Evolutionary conservation across 2,888 invertebrate species (phyloP).

Genomic region (Sinohyriopsis cumingii): DNA sequence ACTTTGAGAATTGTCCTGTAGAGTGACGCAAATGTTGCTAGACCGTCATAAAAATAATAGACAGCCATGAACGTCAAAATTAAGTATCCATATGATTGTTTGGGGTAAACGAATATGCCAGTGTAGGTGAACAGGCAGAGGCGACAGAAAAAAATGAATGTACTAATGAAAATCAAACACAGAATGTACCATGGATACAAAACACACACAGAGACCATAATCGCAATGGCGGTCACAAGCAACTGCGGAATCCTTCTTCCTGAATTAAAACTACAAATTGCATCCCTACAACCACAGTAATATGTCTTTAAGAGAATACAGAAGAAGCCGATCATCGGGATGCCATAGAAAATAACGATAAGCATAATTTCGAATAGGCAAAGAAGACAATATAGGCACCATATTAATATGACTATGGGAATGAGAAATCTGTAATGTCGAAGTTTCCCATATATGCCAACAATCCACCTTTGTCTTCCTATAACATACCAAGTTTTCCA

Average conservation of each 20-base stretch:
- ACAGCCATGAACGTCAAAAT: not conserved
- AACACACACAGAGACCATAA: not conserved
- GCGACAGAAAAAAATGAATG: not conserved
- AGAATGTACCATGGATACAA: not conserved
- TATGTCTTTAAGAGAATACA: not conserved
- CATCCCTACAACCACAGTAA: not conserved
- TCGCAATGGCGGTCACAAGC: too few relatives aligned
- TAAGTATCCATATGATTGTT: not conserved
- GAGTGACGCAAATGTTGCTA: not conserved
- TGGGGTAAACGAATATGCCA: not conserved
- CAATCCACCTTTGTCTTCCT: not conserved
- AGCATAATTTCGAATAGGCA: constrained; percentile 1
- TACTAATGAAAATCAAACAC: not conserved
- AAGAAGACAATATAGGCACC: not conserved
- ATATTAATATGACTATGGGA: not conserved
- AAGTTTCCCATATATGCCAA: not conserved
- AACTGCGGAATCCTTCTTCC: too few relatives aligned
- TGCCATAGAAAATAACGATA: constrained; percentile 2
- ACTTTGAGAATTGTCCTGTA: not conserved
- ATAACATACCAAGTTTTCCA: not conserved
- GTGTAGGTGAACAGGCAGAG: constrained; percentile 1
- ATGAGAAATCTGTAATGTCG: not conserved
- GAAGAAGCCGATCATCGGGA: not conserved
- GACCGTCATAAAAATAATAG: not conserved
- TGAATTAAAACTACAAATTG: too few relatives aligned